phyloP scores from a whole-genome alignment of 2,113 vertebrate species.

The Stigmatopora argus region DNA sequence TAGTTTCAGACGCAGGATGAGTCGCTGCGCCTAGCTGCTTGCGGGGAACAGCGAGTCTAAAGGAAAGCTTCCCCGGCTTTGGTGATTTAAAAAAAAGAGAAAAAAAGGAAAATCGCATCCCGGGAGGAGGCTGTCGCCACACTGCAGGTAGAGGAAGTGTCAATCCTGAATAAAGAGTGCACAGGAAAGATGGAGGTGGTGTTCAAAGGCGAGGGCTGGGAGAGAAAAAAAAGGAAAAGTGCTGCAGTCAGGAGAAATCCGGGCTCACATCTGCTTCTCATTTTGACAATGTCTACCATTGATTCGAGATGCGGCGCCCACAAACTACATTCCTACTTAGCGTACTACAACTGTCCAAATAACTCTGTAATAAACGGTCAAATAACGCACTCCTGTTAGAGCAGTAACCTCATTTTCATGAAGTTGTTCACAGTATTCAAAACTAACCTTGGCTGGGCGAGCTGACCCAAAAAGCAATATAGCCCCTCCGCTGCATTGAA shows the following conservation, averaged over 20 bases:
- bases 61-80: constrained; percentile 19
- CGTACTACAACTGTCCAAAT: constrained; percentile 22
- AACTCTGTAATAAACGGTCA: background rate
- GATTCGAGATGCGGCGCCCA: constrained; percentile 58
- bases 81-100: background rate
- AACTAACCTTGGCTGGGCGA: background rate
- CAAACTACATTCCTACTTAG: constrained; percentile 23
- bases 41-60: constrained; percentile 4
- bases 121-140: constrained; percentile 14
- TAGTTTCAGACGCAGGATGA: constrained; percentile 26
- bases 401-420: background rate
- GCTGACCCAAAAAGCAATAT: no score
- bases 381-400: background rate
- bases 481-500: no score
- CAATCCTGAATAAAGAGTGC: constrained; percentile 13
- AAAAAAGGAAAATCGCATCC: background rate
- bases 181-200: constrained; percentile 25
- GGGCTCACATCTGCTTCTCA: constrained; percentile 85
- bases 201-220: constrained; percentile 39
- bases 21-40: constrained; percentile 9
- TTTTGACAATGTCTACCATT: constrained; percentile 80
- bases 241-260: constrained; percentile 80
- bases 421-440: background rate
- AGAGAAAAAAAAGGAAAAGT: constrained; percentile 57
- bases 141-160: constrained; percentile 34